Conservation (phyloP, 2,888 invertebrate species). For the Pseudolycoriella hygida region DNA sequence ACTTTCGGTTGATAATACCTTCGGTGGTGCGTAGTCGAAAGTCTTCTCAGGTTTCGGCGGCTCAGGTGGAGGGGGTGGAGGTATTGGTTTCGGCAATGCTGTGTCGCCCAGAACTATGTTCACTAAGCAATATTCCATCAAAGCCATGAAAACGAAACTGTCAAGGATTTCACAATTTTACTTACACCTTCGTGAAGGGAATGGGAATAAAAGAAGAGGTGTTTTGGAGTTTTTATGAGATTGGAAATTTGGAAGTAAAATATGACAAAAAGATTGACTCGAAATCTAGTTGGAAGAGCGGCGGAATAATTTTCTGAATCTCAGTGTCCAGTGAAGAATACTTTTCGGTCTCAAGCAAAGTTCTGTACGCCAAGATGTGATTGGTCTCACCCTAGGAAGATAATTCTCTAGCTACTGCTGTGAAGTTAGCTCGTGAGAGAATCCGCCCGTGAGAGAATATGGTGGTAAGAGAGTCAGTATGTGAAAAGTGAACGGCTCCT, state of each 20-base stretch:
- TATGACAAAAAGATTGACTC: too few species aligned
- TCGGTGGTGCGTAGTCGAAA: slow-evolving; percentile 15
- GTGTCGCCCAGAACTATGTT: slow-evolving; percentile 39
- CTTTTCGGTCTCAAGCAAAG: too few species aligned
- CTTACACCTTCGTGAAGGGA: slow-evolving; percentile 6
- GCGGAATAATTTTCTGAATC: neutral
- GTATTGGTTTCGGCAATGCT: slow-evolving; percentile 25
- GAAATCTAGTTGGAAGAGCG: too few species aligned
- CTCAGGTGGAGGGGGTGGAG: slow-evolving; percentile 7
- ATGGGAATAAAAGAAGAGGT: neutral
- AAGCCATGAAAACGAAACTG: slow-evolving; percentile 80
- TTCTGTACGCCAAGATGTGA: too few species aligned
- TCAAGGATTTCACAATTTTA: slow-evolving; percentile 1
- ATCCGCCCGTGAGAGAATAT: too few species aligned
- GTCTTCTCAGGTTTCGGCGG: slow-evolving; percentile 18
- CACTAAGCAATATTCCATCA: slow-evolving; percentile 84
- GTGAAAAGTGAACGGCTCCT: too few species aligned
- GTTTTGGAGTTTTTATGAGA: neutral
- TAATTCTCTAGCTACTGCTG: too few species aligned
- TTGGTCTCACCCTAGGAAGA: too few species aligned
- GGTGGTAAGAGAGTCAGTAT: too few species aligned
- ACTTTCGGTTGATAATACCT: neutral
- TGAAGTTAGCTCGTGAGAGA: too few species aligned
- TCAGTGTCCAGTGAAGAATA: too few species aligned
- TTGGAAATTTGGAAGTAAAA: slow-evolving; percentile 1